Evolutionary conservation across 2,113 vertebrate genomes (phyloP).

Genomic region (Piaya cayana): DNA sequence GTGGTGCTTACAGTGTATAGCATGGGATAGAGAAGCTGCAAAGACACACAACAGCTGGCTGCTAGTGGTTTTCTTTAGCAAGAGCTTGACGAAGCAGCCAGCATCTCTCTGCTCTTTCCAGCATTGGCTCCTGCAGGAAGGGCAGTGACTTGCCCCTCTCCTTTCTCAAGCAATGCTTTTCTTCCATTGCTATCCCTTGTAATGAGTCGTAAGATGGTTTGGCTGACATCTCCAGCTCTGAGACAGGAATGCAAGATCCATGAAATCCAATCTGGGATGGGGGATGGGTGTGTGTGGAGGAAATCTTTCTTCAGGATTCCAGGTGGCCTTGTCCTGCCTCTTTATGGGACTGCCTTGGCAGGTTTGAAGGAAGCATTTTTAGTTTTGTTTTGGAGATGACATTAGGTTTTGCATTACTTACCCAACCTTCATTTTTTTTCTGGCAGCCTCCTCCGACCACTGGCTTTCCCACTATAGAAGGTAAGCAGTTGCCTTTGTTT

Average conservation of each 20-base stretch:
- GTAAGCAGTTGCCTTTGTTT: conserved; percentile 71
- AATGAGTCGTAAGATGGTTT: neutral
- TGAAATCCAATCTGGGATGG: neutral
- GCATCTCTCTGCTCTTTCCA: neutral
- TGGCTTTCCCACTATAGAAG: conserved; percentile 87
- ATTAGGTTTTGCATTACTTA: conserved; percentile 31
- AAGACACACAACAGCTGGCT: neutral
- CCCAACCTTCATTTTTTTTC: neutral
- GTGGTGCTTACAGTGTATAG: neutral
- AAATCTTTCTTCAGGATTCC: neutral
- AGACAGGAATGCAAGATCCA: neutral
- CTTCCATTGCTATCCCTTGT: neutral
- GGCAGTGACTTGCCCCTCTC: neutral
- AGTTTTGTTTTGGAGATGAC: neutral
- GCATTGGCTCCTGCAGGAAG: neutral
- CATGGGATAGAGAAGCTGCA: neutral
- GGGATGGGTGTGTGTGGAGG: too few relatives aligned
- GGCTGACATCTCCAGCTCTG: neutral
- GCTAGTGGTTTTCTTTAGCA: neutral
- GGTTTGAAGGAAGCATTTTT: neutral
- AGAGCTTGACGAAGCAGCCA: neutral
- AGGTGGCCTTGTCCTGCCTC: neutral
- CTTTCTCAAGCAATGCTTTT: neutral
- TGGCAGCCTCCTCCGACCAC: conserved; percentile 78
- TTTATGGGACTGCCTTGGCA: neutral